Evolutionary conservation across 2,113 vertebrate genomes (phyloP), one percentile per base, ranked within the genome.

Genomic region (Phalacrocorax brasilianus): DNA sequence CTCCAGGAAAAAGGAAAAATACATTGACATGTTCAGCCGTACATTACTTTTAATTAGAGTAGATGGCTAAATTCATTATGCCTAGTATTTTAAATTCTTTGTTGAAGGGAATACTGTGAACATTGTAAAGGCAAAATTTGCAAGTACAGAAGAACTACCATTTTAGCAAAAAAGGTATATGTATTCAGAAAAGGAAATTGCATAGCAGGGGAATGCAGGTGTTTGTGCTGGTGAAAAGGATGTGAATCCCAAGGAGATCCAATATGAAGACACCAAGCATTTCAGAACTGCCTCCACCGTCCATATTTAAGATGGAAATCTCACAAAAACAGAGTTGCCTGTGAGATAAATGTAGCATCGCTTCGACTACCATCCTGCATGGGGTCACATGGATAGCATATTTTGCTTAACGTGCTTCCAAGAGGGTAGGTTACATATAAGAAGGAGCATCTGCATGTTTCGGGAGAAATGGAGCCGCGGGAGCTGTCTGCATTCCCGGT

Each of bases 381-480:
- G 0, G 35, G 56, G 35, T 14, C 83, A 23, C 26, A 19, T 3
- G 12, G 70, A 4, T 3, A 30, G 5, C 8, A 1, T 6, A 5
- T 58, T 79, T 56, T 70, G 8, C 63, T 50, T 32, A 18, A 38
- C 0, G 5, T 38, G 35, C 27, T 66, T 75, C 49, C 9, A 11
- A 59, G 30, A 42, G 53, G 33, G 27, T 15, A 62, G 26, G 32
- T 53, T 49, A 28, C 14, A 7, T 27, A 5, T 4, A 1, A 32
- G 30, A 55, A 88, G 52, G 22, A 92, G 12, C 8, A 58, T 61
- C 65, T 53, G 27, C 47, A 7, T 53, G 26, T 42, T 80, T 66
- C 0, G 0, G 91, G 45, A 79, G 89, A 12, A 78, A 18, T 4
- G 45, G 58, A 22, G 10, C 55, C 2, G 9, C 0, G 0, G 73